Conservation (phyloP, 1,140 invertebrate genomes). For the Pararge aegeria region DNA sequence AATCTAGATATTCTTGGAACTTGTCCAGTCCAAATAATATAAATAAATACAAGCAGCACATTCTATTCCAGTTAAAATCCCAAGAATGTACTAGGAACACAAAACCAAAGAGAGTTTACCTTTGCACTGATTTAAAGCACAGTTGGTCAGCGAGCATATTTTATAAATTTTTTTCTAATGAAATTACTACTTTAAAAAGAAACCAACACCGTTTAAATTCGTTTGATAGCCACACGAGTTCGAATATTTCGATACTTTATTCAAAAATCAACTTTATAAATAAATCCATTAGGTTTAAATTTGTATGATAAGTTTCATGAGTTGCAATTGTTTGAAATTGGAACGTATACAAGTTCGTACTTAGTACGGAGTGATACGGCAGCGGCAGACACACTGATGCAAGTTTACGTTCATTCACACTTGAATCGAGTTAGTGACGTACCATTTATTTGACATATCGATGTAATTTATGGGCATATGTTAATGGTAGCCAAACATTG, state of each 20-base stretch:
- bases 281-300: slow-evolving; percentile 19
- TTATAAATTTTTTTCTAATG: slow-evolving; percentile 11
- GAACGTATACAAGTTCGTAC: slow-evolving; percentile 47
- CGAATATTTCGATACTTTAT: slow-evolving; percentile 8
- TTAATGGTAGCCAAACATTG: neutral
- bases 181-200: neutral
- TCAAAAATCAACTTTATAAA: neutral
- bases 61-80: slow-evolving; percentile 10
- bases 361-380: slow-evolving; percentile 63
- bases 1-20: no score
- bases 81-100: slow-evolving; percentile 27
- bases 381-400: slow-evolving; percentile 56
- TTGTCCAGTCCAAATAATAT: no score
- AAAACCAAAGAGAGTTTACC: slow-evolving; percentile 38
- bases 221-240: slow-evolving; percentile 7
- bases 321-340: slow-evolving; percentile 37
- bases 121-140: slow-evolving; percentile 44
- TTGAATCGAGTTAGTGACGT: slow-evolving; percentile 44
- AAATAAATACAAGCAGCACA: no score
- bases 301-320: slow-evolving; percentile 10
- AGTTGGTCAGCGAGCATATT: slow-evolving; percentile 30
- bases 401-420: slow-evolving; percentile 64
- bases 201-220: slow-evolving; percentile 5
- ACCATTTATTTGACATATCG: slow-evolving; percentile 14
- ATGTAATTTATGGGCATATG: slow-evolving; percentile 1